A percentile compares a stretch with the other conserved stretches of the same genome.
Evolutionary conservation across 2,797 vertebrate genomes (phyloP).

Genomic region (Melanitta fusca): DNA sequence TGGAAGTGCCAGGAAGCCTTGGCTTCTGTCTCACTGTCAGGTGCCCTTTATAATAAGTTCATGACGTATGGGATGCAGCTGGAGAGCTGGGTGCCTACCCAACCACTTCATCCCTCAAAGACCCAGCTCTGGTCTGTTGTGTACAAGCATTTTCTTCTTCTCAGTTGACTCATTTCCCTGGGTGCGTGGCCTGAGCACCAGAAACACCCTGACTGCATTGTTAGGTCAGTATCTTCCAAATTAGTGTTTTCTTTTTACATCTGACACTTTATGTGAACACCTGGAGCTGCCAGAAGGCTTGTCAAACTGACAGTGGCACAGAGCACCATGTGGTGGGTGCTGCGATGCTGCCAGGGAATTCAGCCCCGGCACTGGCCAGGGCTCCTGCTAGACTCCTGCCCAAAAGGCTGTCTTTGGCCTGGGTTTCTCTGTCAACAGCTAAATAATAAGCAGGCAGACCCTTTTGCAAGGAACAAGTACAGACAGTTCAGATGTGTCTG

Average conservation of each 20-base stretch:
- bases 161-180: neutral
- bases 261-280: neutral
- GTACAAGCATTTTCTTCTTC: neutral
- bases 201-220: neutral
- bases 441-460: neutral
- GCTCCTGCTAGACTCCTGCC: neutral
- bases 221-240: slow-evolving; percentile 6
- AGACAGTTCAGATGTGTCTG: neutral
- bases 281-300: slow-evolving; percentile 1
- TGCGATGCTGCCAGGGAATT: fast-evolving
- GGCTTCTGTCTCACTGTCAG: neutral
- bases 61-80: neutral
- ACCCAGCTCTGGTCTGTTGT: neutral
- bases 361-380: fast-evolving
- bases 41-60: neutral
- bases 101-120: neutral
- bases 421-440: neutral
- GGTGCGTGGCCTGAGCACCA: neutral
- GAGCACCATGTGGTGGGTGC: fast-evolving
- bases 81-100: neutral
- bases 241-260: neutral
- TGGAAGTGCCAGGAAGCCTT: neutral
- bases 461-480: neutral
- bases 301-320: neutral
- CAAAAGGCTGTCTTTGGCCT: neutral